These are phyloP conservation scores for Aplysia californica DNA, from an alignment of 1,140 invertebrate species.

Conservation along the genomic window DNA sequence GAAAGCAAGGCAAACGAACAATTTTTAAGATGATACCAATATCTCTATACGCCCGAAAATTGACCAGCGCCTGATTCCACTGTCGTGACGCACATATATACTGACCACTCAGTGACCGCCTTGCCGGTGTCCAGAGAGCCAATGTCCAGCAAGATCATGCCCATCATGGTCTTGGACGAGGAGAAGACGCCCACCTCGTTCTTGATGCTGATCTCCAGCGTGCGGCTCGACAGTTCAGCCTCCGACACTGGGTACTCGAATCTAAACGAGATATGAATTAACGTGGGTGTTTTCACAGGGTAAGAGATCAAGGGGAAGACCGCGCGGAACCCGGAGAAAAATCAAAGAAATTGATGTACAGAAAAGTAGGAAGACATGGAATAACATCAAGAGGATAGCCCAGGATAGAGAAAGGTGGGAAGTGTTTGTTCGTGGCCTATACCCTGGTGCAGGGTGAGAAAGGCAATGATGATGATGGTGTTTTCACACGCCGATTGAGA, in stretches of 20 bases:
- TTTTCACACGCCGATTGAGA: too few species aligned
- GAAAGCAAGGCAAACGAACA: not conserved
- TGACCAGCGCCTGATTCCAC: not conserved
- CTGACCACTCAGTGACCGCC: conserved; percentile 62
- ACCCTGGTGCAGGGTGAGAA: too few species aligned
- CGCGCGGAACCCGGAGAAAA: too few species aligned
- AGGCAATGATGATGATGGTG: too few species aligned
- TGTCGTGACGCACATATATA: not conserved
- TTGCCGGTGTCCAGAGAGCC: conserved; percentile 49
- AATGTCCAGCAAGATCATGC: conserved; percentile 52
- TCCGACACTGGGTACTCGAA: conserved; percentile 60
- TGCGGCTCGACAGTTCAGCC: conserved; percentile 42
- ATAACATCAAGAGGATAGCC: too few species aligned
- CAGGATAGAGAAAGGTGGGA: too few species aligned
- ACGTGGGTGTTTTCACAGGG: too few species aligned
- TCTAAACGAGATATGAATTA: conserved; percentile 36
- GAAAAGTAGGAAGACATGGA: too few species aligned
- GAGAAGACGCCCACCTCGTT: conserved; percentile 62
- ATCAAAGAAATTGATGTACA: too few species aligned
- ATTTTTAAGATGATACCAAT: not conserved
- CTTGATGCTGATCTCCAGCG: conserved; percentile 59
- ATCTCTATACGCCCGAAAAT: not conserved
- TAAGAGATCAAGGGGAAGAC: too few species aligned
- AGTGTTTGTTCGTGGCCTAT: too few species aligned
- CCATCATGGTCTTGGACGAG: conserved; percentile 55